Base-by-base conservation (phyloP, 2,113 vertebrate genomes). In the Nibea coibor region DNA sequence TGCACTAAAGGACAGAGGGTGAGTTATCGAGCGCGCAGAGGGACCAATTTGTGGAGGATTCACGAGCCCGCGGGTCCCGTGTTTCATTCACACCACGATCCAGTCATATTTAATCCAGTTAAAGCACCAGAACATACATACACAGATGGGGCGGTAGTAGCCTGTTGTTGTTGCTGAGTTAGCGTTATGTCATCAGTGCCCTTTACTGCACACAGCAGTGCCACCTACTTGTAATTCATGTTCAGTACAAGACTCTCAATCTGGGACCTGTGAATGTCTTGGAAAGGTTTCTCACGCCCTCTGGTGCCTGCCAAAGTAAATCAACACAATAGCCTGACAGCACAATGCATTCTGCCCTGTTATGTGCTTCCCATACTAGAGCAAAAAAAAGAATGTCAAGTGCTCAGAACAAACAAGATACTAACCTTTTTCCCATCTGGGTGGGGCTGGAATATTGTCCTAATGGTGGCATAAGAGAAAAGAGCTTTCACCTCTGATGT, bases 1-100 rank as follows among this genome's bases (percentile, higher is more conserved):
- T 99, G 97, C 39, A 97, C 96, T 9, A 97, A 96, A 90, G 97
- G 97, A 80, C 97, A 99, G 88, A 96, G 94, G 97, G 98, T 99
- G 92, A 95, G 87, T 58, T 47, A 45, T 71, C 31, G 45, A 56
- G 10, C 59, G 24, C 42, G 7, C 42, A 1, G 12, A 50, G 8
- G 39, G 3, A 15, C 24, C 0, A 3, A 47, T 54, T 57, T 61
- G 26, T 51, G 9, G n/a, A 50, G 28, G 68, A 24, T 54, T 47
- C 22, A 56, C 19, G 64, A 59, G 24, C 56, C 50, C n/a, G 66
- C 66, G 35, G 3, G 48, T 70, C 75, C 62, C 31, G 35, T 47
- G 75, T 69, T 66, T 65, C 24, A 61, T 35, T 35, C 35, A 35
- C 8, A 39, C 35, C 2, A 39, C 35, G 7, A 39, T 39, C 35